Percentiles rank a stretch among this genome's conserved stretches.
Evolutionary conservation across 1,140 invertebrate species (phyloP).

Genomic region (Ericerus pela): DNA sequence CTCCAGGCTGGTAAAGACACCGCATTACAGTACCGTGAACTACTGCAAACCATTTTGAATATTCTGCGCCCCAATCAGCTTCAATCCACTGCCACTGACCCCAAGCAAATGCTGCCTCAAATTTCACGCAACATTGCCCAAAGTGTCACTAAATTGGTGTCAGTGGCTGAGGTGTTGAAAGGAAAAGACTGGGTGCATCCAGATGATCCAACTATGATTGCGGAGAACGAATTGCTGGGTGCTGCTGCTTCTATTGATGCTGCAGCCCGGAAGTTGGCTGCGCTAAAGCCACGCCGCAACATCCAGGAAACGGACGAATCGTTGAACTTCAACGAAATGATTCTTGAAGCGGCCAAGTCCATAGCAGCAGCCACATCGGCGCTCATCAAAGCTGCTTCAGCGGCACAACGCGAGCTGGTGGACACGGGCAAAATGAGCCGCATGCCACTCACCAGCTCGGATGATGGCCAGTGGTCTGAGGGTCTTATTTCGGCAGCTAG

Average conservation of each 20-base stretch:
- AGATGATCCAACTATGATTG: constrained; percentile 91
- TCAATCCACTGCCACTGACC: constrained; percentile 21
- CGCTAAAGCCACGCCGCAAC: constrained; percentile 60
- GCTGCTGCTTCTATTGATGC: constrained; percentile 96
- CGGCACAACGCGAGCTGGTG: constrained; percentile 87
- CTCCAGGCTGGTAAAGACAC: constrained; percentile 71
- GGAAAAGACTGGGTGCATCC: constrained; percentile 89
- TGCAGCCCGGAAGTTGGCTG: constrained; percentile 87
- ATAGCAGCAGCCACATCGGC: constrained; percentile 94
- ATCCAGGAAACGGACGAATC: constrained; percentile 79
- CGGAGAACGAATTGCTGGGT: constrained; percentile 95
- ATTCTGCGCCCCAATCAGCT: constrained; percentile 39
- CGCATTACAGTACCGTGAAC: constrained; percentile 69
- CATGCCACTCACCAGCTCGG: constrained; percentile 63
- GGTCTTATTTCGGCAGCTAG: constrained; percentile 90
- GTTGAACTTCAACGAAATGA: constrained; percentile 97
- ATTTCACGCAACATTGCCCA: constrained; percentile 76
- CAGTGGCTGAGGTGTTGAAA: constrained; percentile 78
- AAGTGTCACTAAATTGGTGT: constrained; percentile 79
- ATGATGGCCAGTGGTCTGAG: constrained; percentile 98
- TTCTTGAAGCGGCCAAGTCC: constrained; percentile 92
- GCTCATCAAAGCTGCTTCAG: constrained; percentile 87
- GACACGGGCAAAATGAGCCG: constrained; percentile 54
- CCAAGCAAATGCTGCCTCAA: constrained; percentile 46
- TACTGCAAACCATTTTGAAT: constrained; percentile 67